Percentiles rank a stretch among this genome's conserved stretches.
These are phyloP conservation scores for Rhagophthalmus giganteus DNA, from an alignment of 2,888 invertebrate genomes.

Conservation along the genomic window DNA sequence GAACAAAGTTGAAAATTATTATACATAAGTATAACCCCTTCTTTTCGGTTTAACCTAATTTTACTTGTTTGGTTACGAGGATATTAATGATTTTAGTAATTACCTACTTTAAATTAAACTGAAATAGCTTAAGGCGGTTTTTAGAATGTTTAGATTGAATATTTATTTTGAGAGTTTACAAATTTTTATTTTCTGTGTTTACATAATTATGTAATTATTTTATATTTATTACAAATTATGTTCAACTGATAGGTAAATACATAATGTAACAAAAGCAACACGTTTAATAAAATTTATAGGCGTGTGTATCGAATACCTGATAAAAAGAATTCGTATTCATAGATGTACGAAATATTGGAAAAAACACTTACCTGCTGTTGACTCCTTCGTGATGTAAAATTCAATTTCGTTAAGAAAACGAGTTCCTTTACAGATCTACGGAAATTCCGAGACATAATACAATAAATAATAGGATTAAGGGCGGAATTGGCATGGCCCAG, in stretches of 20 bases:
- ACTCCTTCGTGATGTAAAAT: slow-evolving; percentile 41
- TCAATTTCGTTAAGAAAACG: slow-evolving; percentile 50
- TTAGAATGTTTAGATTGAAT: no score
- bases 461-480: slow-evolving; percentile 76
- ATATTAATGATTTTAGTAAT: no score
- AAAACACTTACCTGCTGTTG: slow-evolving; percentile 38
- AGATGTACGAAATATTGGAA: slow-evolving; percentile 30
- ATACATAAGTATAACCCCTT: no score
- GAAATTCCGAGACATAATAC: slow-evolving; percentile 74
- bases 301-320: no score
- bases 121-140: no score
- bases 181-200: neutral
- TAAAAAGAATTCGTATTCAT: neutral
- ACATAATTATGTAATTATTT: neutral
- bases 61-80: no score
- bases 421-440: slow-evolving; percentile 67
- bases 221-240: neutral
- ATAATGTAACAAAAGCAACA: neutral
- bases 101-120: no score
- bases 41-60: no score
- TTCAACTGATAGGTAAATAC: neutral
- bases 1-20: no score
- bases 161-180: no score
- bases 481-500: slow-evolving; percentile 78
- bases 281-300: neutral